phyloP scores from a whole-genome alignment of 2,113 vertebrate species.

The Porphyrio hochstetteri region DNA sequence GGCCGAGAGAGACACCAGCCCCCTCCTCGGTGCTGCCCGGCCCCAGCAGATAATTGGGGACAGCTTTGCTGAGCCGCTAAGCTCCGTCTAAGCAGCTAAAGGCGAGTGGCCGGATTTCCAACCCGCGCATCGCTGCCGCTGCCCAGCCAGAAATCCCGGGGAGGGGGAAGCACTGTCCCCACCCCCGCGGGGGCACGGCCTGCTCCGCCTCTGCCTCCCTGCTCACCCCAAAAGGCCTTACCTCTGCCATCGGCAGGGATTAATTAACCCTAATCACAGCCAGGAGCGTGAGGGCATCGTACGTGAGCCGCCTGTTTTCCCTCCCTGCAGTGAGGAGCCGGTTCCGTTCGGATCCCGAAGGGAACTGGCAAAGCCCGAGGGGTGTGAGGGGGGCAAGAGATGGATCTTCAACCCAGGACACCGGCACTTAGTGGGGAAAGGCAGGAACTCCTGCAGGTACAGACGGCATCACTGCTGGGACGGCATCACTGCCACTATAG shows the following conservation, averaged over 20 bases:
- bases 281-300: rapidly evolving
- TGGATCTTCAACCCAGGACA: neutral
- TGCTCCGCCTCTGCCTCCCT: neutral
- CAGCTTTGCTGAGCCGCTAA: conserved; percentile 22
- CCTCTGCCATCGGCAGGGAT: neutral
- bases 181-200: neutral
- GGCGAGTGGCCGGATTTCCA: neutral
- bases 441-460: neutral
- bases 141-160: neutral
- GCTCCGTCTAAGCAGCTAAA: conserved; percentile 26
- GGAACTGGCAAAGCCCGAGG: neutral
- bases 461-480: no score
- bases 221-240: neutral
- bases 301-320: rapidly evolving
- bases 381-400: neutral
- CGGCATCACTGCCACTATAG: no score
- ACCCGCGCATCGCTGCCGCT: neutral
- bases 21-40: neutral
- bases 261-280: neutral
- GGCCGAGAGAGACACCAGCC: neutral
- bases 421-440: rapidly evolving
- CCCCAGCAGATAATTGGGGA: neutral
- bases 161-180: rapidly evolving
- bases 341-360: neutral
- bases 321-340: rapidly evolving